Evolutionary conservation across 1,140 invertebrate genomes (phyloP).

Genomic region (Achatina immaculata): DNA sequence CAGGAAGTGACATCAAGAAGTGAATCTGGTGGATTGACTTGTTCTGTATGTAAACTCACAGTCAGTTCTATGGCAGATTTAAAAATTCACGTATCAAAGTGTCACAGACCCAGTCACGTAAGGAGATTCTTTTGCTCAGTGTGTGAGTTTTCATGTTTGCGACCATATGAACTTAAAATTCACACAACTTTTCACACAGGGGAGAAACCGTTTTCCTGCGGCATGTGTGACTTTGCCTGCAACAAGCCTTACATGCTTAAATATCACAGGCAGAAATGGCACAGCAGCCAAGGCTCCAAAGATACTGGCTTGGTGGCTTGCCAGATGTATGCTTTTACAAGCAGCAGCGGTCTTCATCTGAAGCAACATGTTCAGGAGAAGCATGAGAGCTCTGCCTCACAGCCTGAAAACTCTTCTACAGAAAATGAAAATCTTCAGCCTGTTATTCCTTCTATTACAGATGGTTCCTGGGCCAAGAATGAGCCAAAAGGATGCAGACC

Average conservation of each 20-base stretch:
- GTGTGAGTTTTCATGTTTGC: conserved; percentile 10
- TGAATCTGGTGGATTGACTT: background rate
- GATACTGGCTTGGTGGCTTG: background rate
- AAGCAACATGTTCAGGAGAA: background rate
- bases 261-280: background rate
- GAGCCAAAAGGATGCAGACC: too few relatives aligned
- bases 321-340: background rate
- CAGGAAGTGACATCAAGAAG: background rate
- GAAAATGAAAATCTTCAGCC: too few relatives aligned
- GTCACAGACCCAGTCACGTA: background rate
- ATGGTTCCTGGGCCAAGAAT: too few relatives aligned
- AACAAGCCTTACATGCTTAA: background rate
- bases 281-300: background rate
- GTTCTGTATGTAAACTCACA: background rate
- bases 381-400: too few relatives aligned
- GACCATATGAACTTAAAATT: conserved; percentile 12
- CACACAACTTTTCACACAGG: conserved; percentile 12
- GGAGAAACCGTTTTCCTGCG: background rate
- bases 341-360: background rate
- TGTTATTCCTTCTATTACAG: too few relatives aligned
- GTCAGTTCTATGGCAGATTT: background rate
- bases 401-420: too few relatives aligned
- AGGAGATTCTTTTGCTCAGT: background rate
- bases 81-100: background rate
- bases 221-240: background rate